A percentile compares a stretch with the other conserved stretches of the same genome.
phyloP scores from a whole-genome alignment of 1,140 invertebrate genomes.

The Tetramorium alpestre region DNA sequence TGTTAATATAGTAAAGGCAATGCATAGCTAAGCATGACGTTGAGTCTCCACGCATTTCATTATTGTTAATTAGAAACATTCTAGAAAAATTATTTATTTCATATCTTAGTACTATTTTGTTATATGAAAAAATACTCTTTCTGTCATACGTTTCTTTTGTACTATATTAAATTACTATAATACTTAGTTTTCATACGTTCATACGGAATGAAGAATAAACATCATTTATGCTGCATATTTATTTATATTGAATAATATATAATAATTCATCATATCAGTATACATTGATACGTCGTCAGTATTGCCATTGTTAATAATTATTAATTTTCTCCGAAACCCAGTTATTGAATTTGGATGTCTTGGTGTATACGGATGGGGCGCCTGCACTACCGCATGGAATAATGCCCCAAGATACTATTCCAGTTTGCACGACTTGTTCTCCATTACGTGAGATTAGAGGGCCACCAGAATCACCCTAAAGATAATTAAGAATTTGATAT shows the following conservation, averaged over 20 bases:
- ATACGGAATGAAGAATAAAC: too few relatives aligned
- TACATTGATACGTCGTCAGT: not conserved
- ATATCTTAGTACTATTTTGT: too few relatives aligned
- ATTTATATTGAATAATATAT: not conserved
- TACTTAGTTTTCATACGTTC: too few relatives aligned
- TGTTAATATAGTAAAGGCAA: too few relatives aligned
- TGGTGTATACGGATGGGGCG: slow-evolving; percentile 90
- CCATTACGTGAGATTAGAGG: slow-evolving; percentile 76
- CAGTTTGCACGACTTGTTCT: not conserved
- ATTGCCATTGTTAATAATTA: slow-evolving; percentile 11
- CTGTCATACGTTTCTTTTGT: too few relatives aligned
- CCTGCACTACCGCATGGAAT: slow-evolving; percentile 89
- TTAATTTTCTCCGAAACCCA: slow-evolving; percentile 74
- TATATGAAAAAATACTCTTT: too few relatives aligned
- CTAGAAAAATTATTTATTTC: too few relatives aligned
- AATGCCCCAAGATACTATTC: slow-evolving; percentile 92
- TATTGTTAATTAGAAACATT: too few relatives aligned
- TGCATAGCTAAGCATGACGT: too few relatives aligned
- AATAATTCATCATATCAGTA: not conserved
- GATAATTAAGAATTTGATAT: not conserved
- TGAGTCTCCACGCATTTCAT: too few relatives aligned
- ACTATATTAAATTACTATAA: too few relatives aligned
- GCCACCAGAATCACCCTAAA: slow-evolving; percentile 89
- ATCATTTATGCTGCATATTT: slow-evolving; percentile 20
- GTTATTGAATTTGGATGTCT: slow-evolving; percentile 87